Evolutionary conservation across 1,140 invertebrate species (phyloP), one percentile per base, ranked within the genome.

Genomic region (Anastatus disparis): DNA sequence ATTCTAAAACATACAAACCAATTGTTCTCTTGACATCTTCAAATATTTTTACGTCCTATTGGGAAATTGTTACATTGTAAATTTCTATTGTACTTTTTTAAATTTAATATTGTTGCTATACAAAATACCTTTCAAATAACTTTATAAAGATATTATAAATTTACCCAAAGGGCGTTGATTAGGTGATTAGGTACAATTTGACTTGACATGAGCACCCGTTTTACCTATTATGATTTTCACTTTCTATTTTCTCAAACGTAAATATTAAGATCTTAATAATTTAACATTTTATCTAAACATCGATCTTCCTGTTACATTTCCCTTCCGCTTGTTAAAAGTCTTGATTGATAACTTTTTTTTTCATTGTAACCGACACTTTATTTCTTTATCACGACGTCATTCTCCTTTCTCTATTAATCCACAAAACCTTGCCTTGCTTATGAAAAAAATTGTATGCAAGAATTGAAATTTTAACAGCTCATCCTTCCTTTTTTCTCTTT

Each of bases 271-370:
- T n/a, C n/a, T n/a, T n/a, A n/a, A n/a, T n/a, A n/a, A n/a, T n/a
- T n/a, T n/a, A n/a, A n/a, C n/a, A n/a, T n/a, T n/a, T n/a, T n/a
- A 15, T 59, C 31, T 59, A 4, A 7, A 10, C 12, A 24, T 42
- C 56, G 15, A 24, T 59, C 56, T 59, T 35, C 13, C 31, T 59
- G n/a, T n/a, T 17, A 24, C 56, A n/a, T 59, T 59, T 59, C 35
- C 42, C 56, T 42, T 42, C 31, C 56, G 56, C 56, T 59, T 15
- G 20, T 59, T 42, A 59, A 17, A 12, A 40, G 15, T 10, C 35
- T 42, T 42, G 56, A 59, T 59, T 42, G 56, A 59, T 59, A 59
- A 40, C 27, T 13, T 9, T 26, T n/a, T n/a, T n/a, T n/a, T 17
- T 26, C 31, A 42, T 59, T 40, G 24, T 59, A 26, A 35, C 31